These are phyloP conservation scores for Tor tambroides DNA, from an alignment of 2,113 vertebrate species.

Conservation along the genomic window DNA sequence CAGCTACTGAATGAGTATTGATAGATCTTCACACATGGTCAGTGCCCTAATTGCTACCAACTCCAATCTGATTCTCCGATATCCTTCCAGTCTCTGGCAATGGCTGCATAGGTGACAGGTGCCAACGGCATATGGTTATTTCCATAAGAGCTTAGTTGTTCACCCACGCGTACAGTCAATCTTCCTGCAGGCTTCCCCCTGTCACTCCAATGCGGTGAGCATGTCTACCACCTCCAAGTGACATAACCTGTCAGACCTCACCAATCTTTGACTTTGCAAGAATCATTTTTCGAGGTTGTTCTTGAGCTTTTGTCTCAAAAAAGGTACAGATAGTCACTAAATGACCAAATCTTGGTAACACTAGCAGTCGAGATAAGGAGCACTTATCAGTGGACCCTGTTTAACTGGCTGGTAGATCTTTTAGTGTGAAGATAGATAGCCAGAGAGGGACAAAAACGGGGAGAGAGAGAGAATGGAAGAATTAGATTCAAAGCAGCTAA, in stretches of 20 bases:
- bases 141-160: constrained; percentile 41
- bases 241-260: background rate
- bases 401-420: background rate
- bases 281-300: background rate
- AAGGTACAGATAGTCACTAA: background rate
- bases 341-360: background rate
- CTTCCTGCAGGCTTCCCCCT: background rate
- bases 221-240: background rate
- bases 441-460: background rate
- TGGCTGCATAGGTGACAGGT: constrained; percentile 31
- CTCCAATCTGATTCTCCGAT: constrained; percentile 2
- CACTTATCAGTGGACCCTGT: background rate
- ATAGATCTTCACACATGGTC: constrained; percentile 4
- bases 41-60: background rate
- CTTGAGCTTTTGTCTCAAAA: background rate
- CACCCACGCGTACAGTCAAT: constrained; percentile 32
- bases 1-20: background rate
- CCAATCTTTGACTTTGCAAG: background rate
- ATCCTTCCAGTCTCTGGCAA: background rate
- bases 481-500: background rate
- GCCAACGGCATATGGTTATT: constrained; percentile 34
- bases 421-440: background rate
- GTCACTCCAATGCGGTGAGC: background rate
- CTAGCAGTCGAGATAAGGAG: background rate
- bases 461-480: background rate